Evolutionary conservation across 37 sponge, comb jelly and placozoan species (phyloP).

Genomic region (Beroe forskalii): DNA sequence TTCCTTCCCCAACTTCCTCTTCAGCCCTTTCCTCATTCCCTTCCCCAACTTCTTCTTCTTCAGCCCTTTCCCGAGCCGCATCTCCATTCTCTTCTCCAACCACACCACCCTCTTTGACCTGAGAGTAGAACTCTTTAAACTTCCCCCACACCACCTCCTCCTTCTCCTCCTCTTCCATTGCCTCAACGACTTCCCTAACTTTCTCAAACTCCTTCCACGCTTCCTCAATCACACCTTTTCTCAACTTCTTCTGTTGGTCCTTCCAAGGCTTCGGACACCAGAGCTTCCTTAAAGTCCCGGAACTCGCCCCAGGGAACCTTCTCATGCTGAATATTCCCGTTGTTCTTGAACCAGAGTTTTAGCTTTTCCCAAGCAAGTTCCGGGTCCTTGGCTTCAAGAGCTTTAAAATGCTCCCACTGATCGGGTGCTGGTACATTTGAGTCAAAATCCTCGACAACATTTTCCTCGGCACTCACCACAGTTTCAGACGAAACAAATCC

Average conservation of each 20-base stretch:
- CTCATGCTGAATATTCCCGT: slow-evolving; percentile 60
- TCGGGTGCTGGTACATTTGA: background rate
- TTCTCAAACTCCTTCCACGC: slow-evolving; percentile 64
- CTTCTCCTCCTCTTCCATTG: background rate
- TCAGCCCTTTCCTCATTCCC: background rate
- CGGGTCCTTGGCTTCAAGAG: slow-evolving; percentile 12
- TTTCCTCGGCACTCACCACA: too few relatives aligned
- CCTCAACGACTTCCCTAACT: background rate
- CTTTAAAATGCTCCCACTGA: slow-evolving; percentile 8
- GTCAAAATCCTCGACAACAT: too few relatives aligned
- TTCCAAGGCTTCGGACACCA: background rate
- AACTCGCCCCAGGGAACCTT: slow-evolving; percentile 34
- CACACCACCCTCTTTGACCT: slow-evolving; percentile 7
- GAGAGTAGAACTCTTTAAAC: slow-evolving; percentile 37
- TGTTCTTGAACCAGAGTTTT: slow-evolving; percentile 49
- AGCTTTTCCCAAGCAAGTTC: slow-evolving; percentile 55
- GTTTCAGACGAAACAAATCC: too few relatives aligned
- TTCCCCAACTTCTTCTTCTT: background rate
- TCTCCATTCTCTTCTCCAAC: background rate
- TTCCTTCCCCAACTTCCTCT: background rate
- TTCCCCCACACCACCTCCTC: slow-evolving; percentile 33
- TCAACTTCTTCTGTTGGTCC: background rate
- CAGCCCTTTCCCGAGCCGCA: background rate
- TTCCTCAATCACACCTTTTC: background rate
- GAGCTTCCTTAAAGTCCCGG: background rate